Base-by-base conservation (phyloP, 2,888 invertebrate genomes). In the Callimorpha dominula region DNA sequence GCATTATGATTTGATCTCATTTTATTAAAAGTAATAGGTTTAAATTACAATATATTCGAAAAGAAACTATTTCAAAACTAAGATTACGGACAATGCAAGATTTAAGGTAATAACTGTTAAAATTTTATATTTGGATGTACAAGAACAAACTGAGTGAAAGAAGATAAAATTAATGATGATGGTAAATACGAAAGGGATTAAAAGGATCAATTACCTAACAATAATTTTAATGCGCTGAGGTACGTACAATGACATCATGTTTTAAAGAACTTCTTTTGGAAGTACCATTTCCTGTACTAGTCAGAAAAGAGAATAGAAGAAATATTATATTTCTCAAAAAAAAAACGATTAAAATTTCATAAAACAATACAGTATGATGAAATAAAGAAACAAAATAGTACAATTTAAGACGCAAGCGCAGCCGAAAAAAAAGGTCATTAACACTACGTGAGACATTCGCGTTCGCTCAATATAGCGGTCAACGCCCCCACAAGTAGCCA, bases 381-480 rank as follows among this genome's bases (percentile, higher is more conserved):
- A 68, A 43, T 43, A 4, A 68, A 46, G 42, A 57, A 70, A 52
- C 63, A 15, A 46, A n/a, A 57, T 40, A 70, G 46, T 50, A 52
- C 17, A 69, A 69, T 46, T 40, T 50, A 69, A 62, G 87, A 89
- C 90, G 90, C 90, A 91, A 88, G 91, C 90, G 90, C 93, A 93
- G 91, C 90, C 93, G 76, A 84, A 93, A 95, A 95, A 94, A 94
- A 94, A 94, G 95, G 95, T 95, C 94, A 94, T 94, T 94, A 95
- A 95, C 95, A 93, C 94, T 92, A 91, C 92, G 92, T 90, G 93
- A 94, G 95, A 95, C 94, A 95, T 95, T 95, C 94, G 95, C 95
- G 94, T 92, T 92, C 91, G 92, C 90, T 95, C 93, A 94, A 94
- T 94, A 93, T 93, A 93, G 91, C 94, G 95, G 95, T 94, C 95